Evolutionary conservation across 2,113 vertebrate genomes (phyloP).

Genomic region (Myotis yumanensis): DNA sequence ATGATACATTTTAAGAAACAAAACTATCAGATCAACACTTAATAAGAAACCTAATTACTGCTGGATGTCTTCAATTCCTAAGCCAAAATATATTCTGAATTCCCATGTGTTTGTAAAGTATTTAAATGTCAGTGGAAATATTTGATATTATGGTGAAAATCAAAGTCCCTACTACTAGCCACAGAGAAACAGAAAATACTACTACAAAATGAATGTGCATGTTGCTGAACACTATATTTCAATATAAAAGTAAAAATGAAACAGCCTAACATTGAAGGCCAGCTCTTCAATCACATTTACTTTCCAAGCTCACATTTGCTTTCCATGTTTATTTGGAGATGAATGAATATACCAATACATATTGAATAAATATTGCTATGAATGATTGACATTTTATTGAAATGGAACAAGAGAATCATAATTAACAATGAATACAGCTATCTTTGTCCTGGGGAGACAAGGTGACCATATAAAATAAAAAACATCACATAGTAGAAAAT

Average conservation of each 20-base stretch:
- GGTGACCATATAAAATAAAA: background rate
- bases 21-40: background rate
- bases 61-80: background rate
- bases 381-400: background rate
- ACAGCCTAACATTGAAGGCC: background rate
- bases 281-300: background rate
- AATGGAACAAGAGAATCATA: background rate
- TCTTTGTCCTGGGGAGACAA: background rate
- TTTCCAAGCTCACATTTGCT: background rate
- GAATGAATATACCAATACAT: background rate
- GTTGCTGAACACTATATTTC: background rate
- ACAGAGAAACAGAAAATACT: background rate
- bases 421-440: background rate
- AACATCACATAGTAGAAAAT: background rate
- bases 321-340: background rate
- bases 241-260: background rate
- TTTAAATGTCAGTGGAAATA: constrained; percentile 39
- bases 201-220: background rate
- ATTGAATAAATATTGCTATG: background rate
- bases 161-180: background rate
- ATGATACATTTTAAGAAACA: background rate
- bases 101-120: background rate
- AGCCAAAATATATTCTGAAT: background rate
- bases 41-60: background rate
- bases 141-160: constrained; percentile 12